These are phyloP conservation scores for Progne subis DNA, from an alignment of 2,113 vertebrate species.

Conservation along the genomic window DNA sequence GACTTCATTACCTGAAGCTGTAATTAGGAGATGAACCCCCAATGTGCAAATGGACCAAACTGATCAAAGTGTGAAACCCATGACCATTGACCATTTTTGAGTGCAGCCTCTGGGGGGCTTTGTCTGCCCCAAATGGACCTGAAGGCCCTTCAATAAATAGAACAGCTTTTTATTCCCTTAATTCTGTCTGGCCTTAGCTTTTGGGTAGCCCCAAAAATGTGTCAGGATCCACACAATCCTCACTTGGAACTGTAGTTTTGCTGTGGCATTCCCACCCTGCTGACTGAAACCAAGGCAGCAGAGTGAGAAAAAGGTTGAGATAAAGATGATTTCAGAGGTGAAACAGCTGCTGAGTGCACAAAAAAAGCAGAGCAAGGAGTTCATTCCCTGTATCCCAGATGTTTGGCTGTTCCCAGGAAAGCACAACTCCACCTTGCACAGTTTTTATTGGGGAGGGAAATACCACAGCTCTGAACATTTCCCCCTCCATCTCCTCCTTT, in stretches of 20 bases:
- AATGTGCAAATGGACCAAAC: not conserved
- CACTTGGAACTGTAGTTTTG: not conserved
- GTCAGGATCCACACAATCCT: not conserved
- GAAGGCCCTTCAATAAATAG: not conserved
- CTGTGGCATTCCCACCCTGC: not conserved
- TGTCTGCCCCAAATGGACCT: not conserved
- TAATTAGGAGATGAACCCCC: not conserved
- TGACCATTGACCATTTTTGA: not conserved
- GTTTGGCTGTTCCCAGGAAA: not conserved
- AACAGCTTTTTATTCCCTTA: not conserved
- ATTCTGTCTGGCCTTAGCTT: not conserved
- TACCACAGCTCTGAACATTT: rapidly evolving
- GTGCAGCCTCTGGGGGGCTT: not conserved
- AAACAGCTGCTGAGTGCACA: not conserved
- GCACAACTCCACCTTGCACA: rapidly evolving
- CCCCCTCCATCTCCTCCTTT: not conserved
- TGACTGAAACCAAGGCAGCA: not conserved
- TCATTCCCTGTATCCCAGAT: not conserved
- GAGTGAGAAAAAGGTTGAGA: not conserved
- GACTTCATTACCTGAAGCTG: not conserved
- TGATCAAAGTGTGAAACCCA: not conserved
- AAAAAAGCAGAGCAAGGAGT: not conserved
- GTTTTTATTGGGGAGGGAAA: not conserved
- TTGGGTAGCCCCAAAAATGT: not conserved
- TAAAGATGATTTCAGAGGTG: not conserved